phyloP scores from a whole-genome alignment of 2,113 vertebrate species.

The Danionella cerebrum region DNA sequence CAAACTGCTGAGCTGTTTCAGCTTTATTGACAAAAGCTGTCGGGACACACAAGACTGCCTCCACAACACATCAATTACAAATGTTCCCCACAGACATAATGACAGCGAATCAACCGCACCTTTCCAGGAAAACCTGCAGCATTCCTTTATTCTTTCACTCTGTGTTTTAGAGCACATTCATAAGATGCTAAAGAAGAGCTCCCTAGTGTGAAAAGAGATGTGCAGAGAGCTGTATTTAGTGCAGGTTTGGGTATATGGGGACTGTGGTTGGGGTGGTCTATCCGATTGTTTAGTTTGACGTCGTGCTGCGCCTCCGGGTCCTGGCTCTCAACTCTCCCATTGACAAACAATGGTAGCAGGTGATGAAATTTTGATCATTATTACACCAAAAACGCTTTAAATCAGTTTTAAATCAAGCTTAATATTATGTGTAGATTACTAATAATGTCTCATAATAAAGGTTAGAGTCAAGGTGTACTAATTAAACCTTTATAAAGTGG shows the following conservation, averaged over 20 bases:
- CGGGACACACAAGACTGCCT: background rate
- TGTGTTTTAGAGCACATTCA: background rate
- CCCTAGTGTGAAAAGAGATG: background rate
- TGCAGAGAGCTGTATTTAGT: constrained; percentile 1
- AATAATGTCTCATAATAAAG: too few relatives aligned
- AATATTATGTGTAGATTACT: too few relatives aligned
- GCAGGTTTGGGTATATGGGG: constrained; percentile 25
- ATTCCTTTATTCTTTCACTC: background rate
- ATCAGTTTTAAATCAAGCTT: too few relatives aligned
- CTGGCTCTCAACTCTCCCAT: too few relatives aligned
- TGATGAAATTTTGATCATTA: too few relatives aligned
- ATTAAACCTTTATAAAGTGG: too few relatives aligned
- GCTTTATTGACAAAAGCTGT: background rate
- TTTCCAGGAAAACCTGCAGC: background rate
- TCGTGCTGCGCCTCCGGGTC: too few relatives aligned
- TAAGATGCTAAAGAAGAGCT: background rate
- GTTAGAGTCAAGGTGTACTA: too few relatives aligned
- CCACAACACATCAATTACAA: background rate
- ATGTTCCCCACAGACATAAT: background rate
- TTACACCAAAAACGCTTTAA: too few relatives aligned
- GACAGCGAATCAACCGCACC: background rate
- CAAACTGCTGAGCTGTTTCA: background rate
- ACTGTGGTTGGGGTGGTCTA: constrained; percentile 30
- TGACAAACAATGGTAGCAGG: too few relatives aligned
- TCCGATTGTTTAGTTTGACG: too few relatives aligned